Evolutionary conservation across 2,797 vertebrate genomes (phyloP).

Genomic region (Calcarius lapponicus): DNA sequence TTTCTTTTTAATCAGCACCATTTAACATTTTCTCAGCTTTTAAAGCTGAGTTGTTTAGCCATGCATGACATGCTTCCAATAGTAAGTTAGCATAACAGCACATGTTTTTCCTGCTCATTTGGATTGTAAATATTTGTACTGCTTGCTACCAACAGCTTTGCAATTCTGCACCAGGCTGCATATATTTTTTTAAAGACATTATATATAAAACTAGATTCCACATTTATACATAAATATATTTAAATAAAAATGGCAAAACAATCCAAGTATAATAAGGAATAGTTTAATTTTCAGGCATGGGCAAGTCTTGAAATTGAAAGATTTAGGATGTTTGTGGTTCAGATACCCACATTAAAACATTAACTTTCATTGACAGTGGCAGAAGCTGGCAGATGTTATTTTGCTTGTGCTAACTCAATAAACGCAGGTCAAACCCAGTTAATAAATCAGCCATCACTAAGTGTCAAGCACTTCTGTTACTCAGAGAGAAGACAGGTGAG

Average conservation of each 20-base stretch:
- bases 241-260: neutral
- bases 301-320: neutral
- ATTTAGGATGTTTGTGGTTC: neutral
- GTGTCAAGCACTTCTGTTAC: neutral
- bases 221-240: neutral
- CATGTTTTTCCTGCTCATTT: slow-evolving; percentile 32
- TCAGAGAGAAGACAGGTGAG: neutral
- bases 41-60: neutral
- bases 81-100: neutral
- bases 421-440: neutral
- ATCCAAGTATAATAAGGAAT: neutral
- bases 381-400: slow-evolving; percentile 36
- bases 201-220: neutral
- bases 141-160: slow-evolving; percentile 26
- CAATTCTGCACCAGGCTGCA: neutral
- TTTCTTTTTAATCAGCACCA: neutral
- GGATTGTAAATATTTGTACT: slow-evolving; percentile 49
- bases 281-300: neutral
- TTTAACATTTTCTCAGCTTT: slow-evolving; percentile 43
- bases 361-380: neutral
- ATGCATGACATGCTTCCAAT: neutral
- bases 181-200: neutral
- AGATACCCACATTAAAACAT: neutral
- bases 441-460: slow-evolving; percentile 31
- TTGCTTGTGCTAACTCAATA: slow-evolving; percentile 29